These are phyloP conservation scores for Rhodophaea formosa DNA, from an alignment of 2,888 invertebrate genomes.

Conservation along the genomic window DNA sequence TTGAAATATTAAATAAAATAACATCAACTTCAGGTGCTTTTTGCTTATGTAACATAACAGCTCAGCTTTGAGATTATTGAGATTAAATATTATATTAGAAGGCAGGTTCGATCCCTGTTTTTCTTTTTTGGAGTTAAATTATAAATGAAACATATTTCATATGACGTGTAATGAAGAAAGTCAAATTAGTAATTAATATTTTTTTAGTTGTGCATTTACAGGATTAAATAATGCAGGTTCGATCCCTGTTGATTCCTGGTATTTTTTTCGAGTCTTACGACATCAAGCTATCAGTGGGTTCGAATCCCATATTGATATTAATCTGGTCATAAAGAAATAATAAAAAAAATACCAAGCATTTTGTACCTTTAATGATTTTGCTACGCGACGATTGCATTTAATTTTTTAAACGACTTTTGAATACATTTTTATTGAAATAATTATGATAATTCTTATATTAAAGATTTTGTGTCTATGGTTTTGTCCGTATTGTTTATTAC, in stretches of 20 bases:
- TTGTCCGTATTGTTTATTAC: conserved; percentile 8
- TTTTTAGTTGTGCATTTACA: too few species aligned
- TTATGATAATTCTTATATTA: not conserved
- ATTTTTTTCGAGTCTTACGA: not conserved
- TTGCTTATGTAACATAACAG: not conserved
- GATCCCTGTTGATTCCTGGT: not conserved
- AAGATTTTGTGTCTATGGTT: conserved; percentile 19
- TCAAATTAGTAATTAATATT: too few species aligned
- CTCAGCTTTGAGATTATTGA: not conserved
- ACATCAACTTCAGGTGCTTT: not conserved
- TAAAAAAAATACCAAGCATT: not conserved
- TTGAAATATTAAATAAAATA: not conserved
- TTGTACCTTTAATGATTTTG: not conserved
- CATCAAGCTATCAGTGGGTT: not conserved
- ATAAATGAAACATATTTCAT: too few species aligned
- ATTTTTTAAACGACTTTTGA: not conserved
- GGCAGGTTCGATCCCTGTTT: not conserved
- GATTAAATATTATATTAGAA: too few species aligned
- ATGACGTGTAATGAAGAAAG: too few species aligned
- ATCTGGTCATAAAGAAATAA: too few species aligned
- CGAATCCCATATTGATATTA: not conserved
- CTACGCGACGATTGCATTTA: not conserved
- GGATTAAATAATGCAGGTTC: not conserved
- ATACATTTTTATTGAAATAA: not conserved
- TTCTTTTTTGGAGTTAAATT: too few species aligned